These are phyloP conservation scores for Thripadectes ignobilis DNA, from an alignment of 2,797 vertebrate species.

Conservation along the genomic window DNA sequence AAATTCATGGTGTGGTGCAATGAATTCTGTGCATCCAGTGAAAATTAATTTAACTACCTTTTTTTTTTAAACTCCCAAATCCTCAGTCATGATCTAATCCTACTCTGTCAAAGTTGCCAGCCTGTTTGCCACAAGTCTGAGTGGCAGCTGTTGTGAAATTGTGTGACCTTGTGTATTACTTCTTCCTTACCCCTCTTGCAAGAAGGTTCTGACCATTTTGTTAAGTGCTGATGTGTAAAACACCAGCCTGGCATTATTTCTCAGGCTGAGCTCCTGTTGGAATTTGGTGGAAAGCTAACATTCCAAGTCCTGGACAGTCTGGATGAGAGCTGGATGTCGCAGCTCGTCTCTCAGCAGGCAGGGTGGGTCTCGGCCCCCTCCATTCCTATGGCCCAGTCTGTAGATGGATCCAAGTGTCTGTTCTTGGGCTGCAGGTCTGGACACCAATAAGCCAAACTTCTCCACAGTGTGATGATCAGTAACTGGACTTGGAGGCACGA, in stretches of 20 bases:
- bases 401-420: neutral
- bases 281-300: neutral
- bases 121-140: neutral
- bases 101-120: neutral
- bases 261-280: neutral
- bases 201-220: neutral
- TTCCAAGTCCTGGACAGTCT: neutral
- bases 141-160: neutral
- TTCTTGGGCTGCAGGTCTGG: neutral
- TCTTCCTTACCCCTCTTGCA: accelerated
- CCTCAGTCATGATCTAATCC: neutral
- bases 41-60: neutral
- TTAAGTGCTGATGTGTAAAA: neutral
- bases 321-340: neutral
- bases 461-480: neutral
- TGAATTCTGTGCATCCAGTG: neutral
- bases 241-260: neutral
- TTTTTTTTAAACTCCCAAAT: neutral
- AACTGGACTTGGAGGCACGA: neutral
- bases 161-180: neutral
- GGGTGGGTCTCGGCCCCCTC: neutral
- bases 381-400: neutral
- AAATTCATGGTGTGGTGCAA: neutral
- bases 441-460: neutral
- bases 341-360: neutral